Conservation (phyloP, 2,888 invertebrate species). For the Acanthosepion lycidas region DNA sequence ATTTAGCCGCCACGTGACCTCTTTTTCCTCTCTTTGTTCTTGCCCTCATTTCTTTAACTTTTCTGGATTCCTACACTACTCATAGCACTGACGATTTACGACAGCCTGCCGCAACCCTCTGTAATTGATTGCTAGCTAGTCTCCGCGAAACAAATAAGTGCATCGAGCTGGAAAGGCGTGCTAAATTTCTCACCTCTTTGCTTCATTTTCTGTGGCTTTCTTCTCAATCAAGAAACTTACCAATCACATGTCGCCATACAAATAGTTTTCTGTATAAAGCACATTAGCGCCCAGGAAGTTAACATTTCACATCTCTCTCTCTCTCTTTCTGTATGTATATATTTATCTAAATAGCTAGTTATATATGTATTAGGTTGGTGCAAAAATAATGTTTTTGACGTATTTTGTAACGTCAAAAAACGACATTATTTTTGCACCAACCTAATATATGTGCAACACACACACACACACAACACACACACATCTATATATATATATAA, state of each 20-base stretch:
- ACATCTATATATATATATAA: too few relatives aligned
- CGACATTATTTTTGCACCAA: too few relatives aligned
- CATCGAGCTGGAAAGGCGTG: not conserved
- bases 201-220: not conserved
- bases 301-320: too few relatives aligned
- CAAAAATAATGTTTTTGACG: too few relatives aligned
- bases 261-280: not conserved
- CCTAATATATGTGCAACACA: too few relatives aligned
- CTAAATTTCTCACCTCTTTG: not conserved
- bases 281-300: not conserved
- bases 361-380: too few relatives aligned
- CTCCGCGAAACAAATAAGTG: slow-evolving; percentile 20
- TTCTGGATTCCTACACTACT: not conserved
- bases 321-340: too few relatives aligned
- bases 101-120: not conserved
- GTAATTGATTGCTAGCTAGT: not conserved
- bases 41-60: not conserved
- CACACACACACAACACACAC: too few relatives aligned
- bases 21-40: not conserved
- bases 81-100: slow-evolving; percentile 15
- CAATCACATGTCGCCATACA: not conserved
- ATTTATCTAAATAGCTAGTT: too few relatives aligned
- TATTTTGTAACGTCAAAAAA: too few relatives aligned
- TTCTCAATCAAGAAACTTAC: not conserved
- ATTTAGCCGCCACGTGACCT: not conserved